Evolutionary conservation across 2,797 vertebrate species (phyloP).

Genomic region (Rhinella marina): DNA sequence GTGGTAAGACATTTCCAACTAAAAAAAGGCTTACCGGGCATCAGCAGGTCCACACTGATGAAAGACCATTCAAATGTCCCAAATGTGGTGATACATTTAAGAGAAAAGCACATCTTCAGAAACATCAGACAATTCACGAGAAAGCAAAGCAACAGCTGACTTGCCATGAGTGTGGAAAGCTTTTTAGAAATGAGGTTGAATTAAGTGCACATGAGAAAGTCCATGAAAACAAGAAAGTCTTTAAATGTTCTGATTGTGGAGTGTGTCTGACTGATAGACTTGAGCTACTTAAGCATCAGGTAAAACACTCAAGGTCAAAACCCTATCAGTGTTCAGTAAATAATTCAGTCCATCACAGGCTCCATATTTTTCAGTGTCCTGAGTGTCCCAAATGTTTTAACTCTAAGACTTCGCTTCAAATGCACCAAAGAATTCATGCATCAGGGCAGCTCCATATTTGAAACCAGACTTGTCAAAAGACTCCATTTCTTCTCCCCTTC

Average conservation of each 20-base stretch:
- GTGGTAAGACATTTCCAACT: background rate
- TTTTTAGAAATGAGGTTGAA: background rate
- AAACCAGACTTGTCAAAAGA: background rate
- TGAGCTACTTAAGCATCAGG: too few relatives aligned
- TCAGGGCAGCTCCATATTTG: background rate
- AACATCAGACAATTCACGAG: background rate
- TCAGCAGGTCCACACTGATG: background rate
- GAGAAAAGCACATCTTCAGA: background rate
- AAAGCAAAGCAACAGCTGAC: background rate
- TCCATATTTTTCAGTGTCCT: background rate
- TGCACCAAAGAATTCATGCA: background rate
- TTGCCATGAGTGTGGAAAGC: background rate
- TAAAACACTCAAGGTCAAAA: too few relatives aligned
- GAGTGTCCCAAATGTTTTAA: background rate
- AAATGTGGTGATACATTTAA: background rate
- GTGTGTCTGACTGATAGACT: too few relatives aligned
- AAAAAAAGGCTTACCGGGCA: background rate
- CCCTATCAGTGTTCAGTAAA: too few relatives aligned
- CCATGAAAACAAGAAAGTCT: background rate
- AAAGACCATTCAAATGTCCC: background rate
- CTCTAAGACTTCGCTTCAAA: background rate
- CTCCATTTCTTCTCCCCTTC: background rate
- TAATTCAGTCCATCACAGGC: background rate
- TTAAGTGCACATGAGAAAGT: background rate
- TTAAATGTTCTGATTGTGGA: background rate